These are phyloP conservation scores for Drosophila pachea DNA, from an alignment of 1,140 invertebrate species.

Conservation along the genomic window DNA sequence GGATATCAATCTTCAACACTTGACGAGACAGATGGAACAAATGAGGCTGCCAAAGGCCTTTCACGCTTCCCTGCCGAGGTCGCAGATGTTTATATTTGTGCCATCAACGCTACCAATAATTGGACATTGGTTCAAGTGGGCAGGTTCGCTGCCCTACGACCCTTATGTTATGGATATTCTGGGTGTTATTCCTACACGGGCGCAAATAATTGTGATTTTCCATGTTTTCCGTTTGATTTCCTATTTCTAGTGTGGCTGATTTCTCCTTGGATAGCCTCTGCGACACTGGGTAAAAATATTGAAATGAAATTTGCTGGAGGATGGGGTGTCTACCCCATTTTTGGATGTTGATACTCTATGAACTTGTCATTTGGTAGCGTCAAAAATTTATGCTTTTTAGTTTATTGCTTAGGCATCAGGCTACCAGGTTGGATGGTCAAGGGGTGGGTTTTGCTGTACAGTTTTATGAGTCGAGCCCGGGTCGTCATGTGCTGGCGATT, in stretches of 20 bases:
- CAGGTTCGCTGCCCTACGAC: conserved; percentile 26
- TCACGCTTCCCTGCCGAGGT: conserved; percentile 58
- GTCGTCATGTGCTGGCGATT: conserved; percentile 45
- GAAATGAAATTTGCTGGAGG: conserved; percentile 9
- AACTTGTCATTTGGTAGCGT: conserved; percentile 54
- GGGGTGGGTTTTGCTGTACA: conserved; percentile 30
- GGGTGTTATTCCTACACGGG: not conserved
- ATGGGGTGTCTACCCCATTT: not conserved
- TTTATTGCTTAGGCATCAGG: conserved; percentile 51
- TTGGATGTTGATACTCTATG: conserved; percentile 34
- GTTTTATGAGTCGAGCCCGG: conserved; percentile 56
- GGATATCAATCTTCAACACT: conserved; percentile 62
- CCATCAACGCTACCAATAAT: conserved; percentile 62
- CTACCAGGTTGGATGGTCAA: not conserved
- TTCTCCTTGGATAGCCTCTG: conserved; percentile 16
- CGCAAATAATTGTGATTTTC: conserved; percentile 62
- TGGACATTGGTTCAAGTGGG: conserved; percentile 58
- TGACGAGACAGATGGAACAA: conserved; percentile 24
- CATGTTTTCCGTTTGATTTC: conserved; percentile 71
- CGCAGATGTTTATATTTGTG: conserved; percentile 70
- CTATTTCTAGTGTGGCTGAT: conserved; percentile 32
- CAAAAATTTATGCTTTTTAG: conserved; percentile 75
- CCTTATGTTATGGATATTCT: conserved; percentile 14
- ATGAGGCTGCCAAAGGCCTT: conserved; percentile 37
- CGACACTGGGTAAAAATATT: conserved; percentile 40